Conservation (phyloP, 2,113 vertebrate species). For the Lipotes vexillifer region DNA sequence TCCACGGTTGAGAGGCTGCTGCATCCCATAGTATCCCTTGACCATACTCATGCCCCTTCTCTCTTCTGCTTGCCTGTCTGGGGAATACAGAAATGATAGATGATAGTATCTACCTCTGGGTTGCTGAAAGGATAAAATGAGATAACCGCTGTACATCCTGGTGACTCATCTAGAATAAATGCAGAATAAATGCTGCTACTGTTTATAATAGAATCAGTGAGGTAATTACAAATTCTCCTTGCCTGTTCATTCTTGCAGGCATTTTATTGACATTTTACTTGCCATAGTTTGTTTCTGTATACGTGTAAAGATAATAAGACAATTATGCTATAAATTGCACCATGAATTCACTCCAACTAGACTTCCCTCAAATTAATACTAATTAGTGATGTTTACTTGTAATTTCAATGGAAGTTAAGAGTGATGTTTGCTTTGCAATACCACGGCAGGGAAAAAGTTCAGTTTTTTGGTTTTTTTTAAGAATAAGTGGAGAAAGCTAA, state of each 20-base stretch:
- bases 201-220: background rate
- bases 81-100: background rate
- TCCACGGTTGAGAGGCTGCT: background rate
- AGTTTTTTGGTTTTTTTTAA: background rate
- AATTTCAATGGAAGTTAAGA: constrained; percentile 26
- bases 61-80: background rate
- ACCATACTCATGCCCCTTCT: background rate
- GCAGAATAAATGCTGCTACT: background rate
- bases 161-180: background rate
- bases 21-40: too few relatives aligned
- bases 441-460: background rate
- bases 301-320: constrained; percentile 26
- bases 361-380: constrained; percentile 3
- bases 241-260: background rate
- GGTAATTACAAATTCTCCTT: background rate
- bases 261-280: background rate
- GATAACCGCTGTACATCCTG: background rate
- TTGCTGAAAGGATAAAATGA: background rate
- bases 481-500: background rate
- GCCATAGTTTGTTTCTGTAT: background rate
- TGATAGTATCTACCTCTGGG: background rate
- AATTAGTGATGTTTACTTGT: background rate
- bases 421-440: background rate
- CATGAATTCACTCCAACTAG: constrained; percentile 27
- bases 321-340: constrained; percentile 27